phyloP scores from a whole-genome alignment of 2,797 vertebrate genomes.

The Xenops minutus region DNA sequence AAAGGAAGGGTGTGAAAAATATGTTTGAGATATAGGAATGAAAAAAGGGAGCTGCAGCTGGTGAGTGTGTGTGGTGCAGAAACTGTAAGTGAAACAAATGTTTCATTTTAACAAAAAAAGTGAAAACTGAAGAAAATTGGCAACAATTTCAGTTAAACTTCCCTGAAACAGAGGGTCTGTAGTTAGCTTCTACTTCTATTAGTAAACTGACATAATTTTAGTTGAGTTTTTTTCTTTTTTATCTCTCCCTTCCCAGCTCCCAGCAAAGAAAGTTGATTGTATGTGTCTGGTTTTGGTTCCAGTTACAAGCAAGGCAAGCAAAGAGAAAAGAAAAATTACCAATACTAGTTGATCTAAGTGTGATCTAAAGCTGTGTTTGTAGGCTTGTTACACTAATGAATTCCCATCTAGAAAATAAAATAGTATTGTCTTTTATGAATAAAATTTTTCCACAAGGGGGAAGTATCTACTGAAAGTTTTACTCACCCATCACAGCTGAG shows the following conservation, averaged over 20 bases:
- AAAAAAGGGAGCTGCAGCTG: background rate
- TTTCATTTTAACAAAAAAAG: background rate
- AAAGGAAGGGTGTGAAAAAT: background rate
- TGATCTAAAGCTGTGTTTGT: background rate
- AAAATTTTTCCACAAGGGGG: constrained; percentile 16
- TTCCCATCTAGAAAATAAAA: background rate
- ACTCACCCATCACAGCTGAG: background rate
- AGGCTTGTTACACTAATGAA: background rate
- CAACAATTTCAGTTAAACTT: background rate
- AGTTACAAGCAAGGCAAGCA: background rate
- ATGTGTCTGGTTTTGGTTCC: background rate
- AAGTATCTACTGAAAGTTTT: background rate
- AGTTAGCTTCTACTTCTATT: background rate
- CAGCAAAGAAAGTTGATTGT: background rate
- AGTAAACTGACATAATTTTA: background rate
- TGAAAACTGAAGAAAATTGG: background rate
- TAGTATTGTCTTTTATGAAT: background rate
- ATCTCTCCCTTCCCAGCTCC: background rate
- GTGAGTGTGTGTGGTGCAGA: background rate
- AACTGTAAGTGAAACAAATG: background rate
- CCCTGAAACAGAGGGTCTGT: background rate
- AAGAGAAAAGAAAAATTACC: background rate
- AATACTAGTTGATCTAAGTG: background rate
- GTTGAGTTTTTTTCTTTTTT: background rate
- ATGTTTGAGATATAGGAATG: background rate